Percentiles rank a stretch among this genome's conserved stretches.
Evolutionary conservation across 2,113 vertebrate species (phyloP).

Genomic region (Leiothrix lutea): DNA sequence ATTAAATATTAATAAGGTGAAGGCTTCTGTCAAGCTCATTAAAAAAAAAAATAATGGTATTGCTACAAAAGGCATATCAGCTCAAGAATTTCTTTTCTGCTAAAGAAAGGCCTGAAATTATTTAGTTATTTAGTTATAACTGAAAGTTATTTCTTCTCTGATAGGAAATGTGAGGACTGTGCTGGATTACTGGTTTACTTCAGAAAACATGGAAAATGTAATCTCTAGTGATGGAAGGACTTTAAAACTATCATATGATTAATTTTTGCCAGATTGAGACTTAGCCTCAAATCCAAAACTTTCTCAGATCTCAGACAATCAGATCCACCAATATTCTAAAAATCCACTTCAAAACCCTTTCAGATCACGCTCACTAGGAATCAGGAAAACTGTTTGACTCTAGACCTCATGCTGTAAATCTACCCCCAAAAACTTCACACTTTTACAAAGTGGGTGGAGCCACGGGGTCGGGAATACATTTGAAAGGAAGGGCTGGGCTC

Average conservation of each 20-base stretch:
- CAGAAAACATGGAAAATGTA: not conserved
- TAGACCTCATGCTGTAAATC: not conserved
- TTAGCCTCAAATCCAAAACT: not conserved
- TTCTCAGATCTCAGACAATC: not conserved
- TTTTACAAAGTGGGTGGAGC: not conserved
- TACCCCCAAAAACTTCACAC: not conserved
- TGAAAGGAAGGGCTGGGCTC: rapidly evolving
- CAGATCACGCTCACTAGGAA: not conserved
- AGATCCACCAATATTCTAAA: not conserved
- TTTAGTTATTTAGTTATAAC: too few relatives aligned
- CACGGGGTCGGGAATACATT: rapidly evolving
- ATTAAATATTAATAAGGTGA: not conserved
- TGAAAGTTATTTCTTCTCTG: not conserved
- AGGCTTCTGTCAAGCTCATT: not conserved
- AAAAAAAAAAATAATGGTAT: not conserved
- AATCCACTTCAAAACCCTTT: not conserved
- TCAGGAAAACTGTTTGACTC: not conserved
- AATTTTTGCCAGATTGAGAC: not conserved
- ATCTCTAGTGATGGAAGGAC: not conserved
- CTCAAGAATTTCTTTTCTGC: not conserved
- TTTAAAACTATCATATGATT: not conserved
- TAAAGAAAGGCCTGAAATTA: not conserved
- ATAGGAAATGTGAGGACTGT: not conserved
- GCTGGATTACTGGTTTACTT: not conserved
- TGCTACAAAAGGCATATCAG: not conserved